Percentiles rank a stretch among this genome's conserved stretches.
Conservation (phyloP, 1,140 invertebrate species). For the Hydropsyche tenuis region DNA sequence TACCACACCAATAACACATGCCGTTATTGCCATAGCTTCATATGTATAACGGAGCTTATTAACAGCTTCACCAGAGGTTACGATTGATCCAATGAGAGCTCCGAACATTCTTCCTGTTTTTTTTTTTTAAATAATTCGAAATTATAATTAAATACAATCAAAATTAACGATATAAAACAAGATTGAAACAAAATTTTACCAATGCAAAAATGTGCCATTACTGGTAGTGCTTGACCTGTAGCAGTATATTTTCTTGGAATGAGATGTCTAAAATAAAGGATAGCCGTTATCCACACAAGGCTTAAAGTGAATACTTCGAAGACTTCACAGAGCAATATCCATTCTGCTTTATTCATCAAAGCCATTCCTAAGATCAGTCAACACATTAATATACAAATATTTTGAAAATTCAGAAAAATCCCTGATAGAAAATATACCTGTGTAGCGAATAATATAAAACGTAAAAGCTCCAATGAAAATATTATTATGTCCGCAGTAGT, state of each 20-base stretch:
- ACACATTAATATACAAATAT: slow-evolving; percentile 57
- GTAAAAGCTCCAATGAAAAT: slow-evolving; percentile 81
- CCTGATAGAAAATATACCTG: slow-evolving; percentile 56
- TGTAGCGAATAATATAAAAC: slow-evolving; percentile 78
- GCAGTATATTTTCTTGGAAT: slow-evolving; percentile 80
- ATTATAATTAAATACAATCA: too few species aligned
- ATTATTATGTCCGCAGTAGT: slow-evolving; percentile 85
- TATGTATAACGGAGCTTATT: slow-evolving; percentile 60
- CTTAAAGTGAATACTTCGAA: slow-evolving; percentile 83
- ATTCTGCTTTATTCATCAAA: slow-evolving; percentile 69
- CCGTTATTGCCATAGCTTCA: slow-evolving; percentile 67
- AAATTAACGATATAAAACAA: too few species aligned
- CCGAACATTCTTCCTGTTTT: slow-evolving; percentile 69
- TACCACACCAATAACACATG: slow-evolving; percentile 67
- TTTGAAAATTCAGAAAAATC: background rate
- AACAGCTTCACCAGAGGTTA: slow-evolving; percentile 55
- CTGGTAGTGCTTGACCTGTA: slow-evolving; percentile 81
- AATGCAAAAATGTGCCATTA: slow-evolving; percentile 82
- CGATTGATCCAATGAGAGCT: slow-evolving; percentile 67
- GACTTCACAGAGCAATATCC: slow-evolving; percentile 73
- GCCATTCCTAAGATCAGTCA: slow-evolving; percentile 64
- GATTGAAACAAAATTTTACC: slow-evolving; percentile 60
- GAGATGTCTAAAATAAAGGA: slow-evolving; percentile 81
- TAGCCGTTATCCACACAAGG: slow-evolving; percentile 82
- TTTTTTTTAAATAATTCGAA: slow-evolving; percentile 22